These are phyloP conservation scores for Amazona guildingii DNA, from an alignment of 2,113 vertebrate genomes.

Conservation along the genomic window DNA sequence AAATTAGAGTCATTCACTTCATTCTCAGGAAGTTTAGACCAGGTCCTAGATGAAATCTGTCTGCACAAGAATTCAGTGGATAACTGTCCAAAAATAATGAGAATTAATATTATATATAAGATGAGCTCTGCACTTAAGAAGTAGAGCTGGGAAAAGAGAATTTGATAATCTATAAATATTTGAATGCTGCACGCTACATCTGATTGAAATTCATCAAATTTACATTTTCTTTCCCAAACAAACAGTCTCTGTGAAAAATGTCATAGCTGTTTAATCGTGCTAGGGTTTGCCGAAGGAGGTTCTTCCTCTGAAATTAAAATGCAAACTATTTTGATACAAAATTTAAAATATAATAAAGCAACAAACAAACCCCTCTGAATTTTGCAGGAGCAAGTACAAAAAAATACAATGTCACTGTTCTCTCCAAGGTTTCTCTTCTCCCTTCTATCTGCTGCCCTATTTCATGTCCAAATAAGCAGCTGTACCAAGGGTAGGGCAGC, in stretches of 20 bases:
- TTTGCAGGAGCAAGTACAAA: background rate
- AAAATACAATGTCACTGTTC: background rate
- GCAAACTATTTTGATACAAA: background rate
- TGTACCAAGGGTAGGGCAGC: background rate
- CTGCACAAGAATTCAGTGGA: background rate
- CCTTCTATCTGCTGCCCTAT: background rate
- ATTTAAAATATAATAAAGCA: background rate
- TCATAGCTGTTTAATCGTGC: constrained; percentile 18
- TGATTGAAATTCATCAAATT: constrained; percentile 53
- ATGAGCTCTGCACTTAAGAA: constrained; percentile 32
- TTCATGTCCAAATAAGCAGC: background rate
- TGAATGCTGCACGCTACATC: constrained; percentile 48
- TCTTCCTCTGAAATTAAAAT: constrained; percentile 31
- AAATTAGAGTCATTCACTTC: background rate
- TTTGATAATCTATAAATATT: constrained; percentile 62
- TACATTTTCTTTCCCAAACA: constrained; percentile 61
- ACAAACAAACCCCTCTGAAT: background rate
- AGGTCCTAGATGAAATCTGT: background rate
- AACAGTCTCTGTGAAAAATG: constrained; percentile 41
- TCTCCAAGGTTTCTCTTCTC: background rate
- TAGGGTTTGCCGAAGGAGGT: background rate
- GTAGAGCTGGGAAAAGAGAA: constrained; percentile 27
- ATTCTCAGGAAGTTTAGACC: background rate
- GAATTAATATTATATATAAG: constrained; percentile 41
- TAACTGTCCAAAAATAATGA: constrained; percentile 19